These are phyloP conservation scores for Manduca sexta DNA, from an alignment of 1,140 invertebrate species.

Conservation along the genomic window DNA sequence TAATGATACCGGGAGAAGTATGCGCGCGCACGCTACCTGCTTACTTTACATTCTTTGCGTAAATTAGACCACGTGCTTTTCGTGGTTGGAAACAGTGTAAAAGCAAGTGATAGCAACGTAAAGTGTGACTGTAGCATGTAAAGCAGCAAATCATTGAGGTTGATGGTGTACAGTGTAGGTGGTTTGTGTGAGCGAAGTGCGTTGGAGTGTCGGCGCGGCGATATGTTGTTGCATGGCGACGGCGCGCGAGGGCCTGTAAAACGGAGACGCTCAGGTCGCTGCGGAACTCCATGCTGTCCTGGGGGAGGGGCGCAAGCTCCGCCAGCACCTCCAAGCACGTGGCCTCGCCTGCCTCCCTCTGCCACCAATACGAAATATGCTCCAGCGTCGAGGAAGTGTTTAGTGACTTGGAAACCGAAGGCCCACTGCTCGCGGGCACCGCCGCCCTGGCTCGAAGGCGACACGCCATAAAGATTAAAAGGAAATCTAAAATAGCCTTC, in stretches of 20 bases:
- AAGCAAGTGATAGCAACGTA: background rate
- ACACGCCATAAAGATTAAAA: constrained; percentile 59
- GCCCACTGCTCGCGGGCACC: constrained; percentile 54
- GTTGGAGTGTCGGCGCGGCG: constrained; percentile 41
- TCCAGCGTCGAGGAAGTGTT: constrained; percentile 27
- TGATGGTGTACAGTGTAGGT: constrained; percentile 35
- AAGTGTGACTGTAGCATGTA: background rate
- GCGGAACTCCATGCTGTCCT: constrained; percentile 63
- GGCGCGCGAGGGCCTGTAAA: constrained; percentile 52
- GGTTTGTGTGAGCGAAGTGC: constrained; percentile 29
- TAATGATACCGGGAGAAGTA: constrained; percentile 35
- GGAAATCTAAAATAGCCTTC: constrained; percentile 55
- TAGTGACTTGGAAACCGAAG: constrained; percentile 38
- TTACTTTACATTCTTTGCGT: constrained; percentile 22
- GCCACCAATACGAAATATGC: constrained; percentile 4
- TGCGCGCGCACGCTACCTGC: constrained; percentile 31
- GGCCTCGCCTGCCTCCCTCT: constrained; percentile 19
- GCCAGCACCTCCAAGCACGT: constrained; percentile 31
- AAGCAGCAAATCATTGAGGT: constrained; percentile 1
- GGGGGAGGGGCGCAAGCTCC: constrained; percentile 37
- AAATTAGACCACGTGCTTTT: constrained; percentile 37
- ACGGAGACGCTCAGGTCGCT: constrained; percentile 68
- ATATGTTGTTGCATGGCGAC: constrained; percentile 63
- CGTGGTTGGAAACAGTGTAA: background rate
- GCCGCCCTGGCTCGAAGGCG: constrained; percentile 58